phyloP scores from a whole-genome alignment of 2,888 invertebrate species.

The Sarcophaga carnaria region DNA sequence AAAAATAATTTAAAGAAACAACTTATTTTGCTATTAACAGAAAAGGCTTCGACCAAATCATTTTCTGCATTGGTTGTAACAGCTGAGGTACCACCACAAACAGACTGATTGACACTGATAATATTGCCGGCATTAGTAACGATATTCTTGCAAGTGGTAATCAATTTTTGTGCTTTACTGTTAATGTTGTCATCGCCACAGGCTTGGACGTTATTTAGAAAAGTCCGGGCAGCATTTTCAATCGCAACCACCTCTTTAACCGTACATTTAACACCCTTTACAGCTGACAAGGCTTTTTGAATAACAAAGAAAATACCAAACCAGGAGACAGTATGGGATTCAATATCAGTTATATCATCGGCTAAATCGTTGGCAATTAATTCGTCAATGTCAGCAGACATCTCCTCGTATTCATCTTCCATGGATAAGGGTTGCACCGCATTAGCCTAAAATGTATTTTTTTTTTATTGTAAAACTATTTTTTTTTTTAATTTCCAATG shows the following conservation, averaged over 20 bases:
- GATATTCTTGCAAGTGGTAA: conserved; percentile 34
- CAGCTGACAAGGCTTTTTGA: conserved; percentile 27
- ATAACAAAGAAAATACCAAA: conserved; percentile 29
- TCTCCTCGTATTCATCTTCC: conserved; percentile 38
- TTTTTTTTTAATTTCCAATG: conserved; percentile 1
- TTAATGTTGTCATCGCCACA: conserved; percentile 45
- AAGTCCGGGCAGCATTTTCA: conserved; percentile 11
- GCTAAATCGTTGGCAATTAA: conserved; percentile 20
- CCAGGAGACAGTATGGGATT: conserved; percentile 1
- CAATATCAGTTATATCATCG: conserved; percentile 4
- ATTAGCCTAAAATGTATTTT: conserved; percentile 16
- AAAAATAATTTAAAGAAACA: conserved; percentile 45
- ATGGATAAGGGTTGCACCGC: not conserved
- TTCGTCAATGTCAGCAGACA: conserved; percentile 7
- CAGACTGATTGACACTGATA: conserved; percentile 31
- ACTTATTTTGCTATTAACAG: not conserved
- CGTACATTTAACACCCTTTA: conserved; percentile 57
- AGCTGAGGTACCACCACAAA: conserved; percentile 26
- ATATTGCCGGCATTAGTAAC: conserved; percentile 38
- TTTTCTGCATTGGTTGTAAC: not conserved
- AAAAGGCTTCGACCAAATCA: not conserved
- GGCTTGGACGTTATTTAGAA: conserved; percentile 8
- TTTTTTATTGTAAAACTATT: not conserved
- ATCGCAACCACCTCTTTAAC: conserved; percentile 32
- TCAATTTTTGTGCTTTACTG: conserved; percentile 36